Conservation (phyloP, 2,797 vertebrate species). For the Thamnophis elegans region DNA sequence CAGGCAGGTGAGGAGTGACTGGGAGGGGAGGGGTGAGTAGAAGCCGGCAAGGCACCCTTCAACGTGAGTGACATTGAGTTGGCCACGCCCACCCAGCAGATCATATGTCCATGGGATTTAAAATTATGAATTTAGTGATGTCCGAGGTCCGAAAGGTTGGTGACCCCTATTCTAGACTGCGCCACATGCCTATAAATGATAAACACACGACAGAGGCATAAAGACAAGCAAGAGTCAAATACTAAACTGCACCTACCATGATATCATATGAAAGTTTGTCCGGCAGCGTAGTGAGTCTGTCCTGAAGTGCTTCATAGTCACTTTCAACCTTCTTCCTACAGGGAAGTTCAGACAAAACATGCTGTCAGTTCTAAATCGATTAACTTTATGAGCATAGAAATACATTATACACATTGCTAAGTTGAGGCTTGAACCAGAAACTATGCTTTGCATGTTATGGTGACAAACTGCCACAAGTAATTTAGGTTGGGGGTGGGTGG, state of each 20-base stretch:
- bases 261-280: conserved; percentile 90
- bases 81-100: too few species aligned
- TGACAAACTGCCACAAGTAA: not conserved
- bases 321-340: conserved; percentile 88
- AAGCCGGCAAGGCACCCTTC: too few species aligned
- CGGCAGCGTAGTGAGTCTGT: conserved; percentile 85
- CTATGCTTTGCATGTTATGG: too few species aligned
- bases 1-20: too few species aligned
- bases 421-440: not conserved
- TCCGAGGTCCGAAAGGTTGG: too few species aligned
- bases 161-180: not conserved
- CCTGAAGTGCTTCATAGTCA: conserved; percentile 87
- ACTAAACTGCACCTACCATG: conserved; percentile 79
- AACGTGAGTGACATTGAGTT: too few species aligned
- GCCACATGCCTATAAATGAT: not conserved
- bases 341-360: conserved; percentile 43
- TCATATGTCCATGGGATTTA: too few species aligned
- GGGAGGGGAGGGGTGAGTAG: too few species aligned
- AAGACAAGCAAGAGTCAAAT: not conserved
- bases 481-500: too few species aligned
- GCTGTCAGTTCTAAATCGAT: not conserved
- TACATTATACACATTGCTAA: not conserved
- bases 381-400: not conserved
- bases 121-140: too few species aligned
- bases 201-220: not conserved